A percentile compares a stretch with the other conserved stretches of the same genome.
phyloP scores from a whole-genome alignment of 2,113 vertebrate species.

The Notiomystis cincta region DNA sequence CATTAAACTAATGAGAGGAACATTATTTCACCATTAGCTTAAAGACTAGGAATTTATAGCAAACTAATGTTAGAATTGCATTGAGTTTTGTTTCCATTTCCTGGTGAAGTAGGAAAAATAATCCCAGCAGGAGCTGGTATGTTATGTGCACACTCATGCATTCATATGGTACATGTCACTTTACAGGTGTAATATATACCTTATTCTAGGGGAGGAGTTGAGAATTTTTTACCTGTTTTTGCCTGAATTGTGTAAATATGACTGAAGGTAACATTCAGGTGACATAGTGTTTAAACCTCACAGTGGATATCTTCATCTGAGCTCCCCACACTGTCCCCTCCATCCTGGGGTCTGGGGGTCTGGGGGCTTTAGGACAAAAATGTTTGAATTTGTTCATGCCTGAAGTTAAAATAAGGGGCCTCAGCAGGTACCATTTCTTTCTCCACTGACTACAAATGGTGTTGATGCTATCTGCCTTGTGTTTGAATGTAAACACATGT shows the following conservation, averaged over 20 bases:
- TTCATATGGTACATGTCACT: neutral
- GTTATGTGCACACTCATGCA: neutral
- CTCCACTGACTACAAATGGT: neutral
- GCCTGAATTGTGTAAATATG: neutral
- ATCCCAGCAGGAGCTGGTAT: neutral
- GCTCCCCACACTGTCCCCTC: neutral
- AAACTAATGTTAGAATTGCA: neutral
- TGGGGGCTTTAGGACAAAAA: neutral
- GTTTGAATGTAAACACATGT: neutral
- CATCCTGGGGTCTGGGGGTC: accelerated
- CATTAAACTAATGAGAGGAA: conserved; percentile 56
- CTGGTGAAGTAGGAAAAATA: neutral
- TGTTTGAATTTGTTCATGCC: neutral
- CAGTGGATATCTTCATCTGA: neutral
- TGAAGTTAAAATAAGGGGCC: neutral
- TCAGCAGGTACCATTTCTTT: neutral
- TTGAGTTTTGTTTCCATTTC: neutral
- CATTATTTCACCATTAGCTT: conserved; percentile 46
- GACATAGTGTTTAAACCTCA: neutral
- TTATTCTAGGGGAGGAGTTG: neutral
- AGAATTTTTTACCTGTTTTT: neutral
- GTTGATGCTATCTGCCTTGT: neutral
- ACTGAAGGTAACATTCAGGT: neutral
- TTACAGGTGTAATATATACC: neutral
- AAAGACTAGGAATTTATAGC: conserved; percentile 49